Base-by-base conservation (phyloP, 2,797 vertebrate genomes). In the Sebastes minor region DNA sequence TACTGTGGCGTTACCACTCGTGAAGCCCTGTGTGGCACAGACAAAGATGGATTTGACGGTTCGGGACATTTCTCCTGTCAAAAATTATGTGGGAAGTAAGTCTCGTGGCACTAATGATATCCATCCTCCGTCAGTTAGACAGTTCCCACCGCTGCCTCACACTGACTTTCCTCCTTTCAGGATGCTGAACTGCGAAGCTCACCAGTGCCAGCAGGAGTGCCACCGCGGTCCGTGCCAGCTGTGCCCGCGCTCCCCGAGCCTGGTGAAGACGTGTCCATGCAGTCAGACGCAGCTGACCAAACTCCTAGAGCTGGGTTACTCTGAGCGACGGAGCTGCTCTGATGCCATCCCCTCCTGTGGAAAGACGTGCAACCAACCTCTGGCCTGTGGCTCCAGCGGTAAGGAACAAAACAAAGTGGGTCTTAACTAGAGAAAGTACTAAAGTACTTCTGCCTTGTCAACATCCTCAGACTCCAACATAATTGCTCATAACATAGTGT, bases 271-370 rank as follows among this genome's bases (percentile, higher is more conserved):
- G 73, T 99, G 99, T 85, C 97, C 98, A 35, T 99, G 99, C 72
- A 86, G 96, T 73, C 98, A 99, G 92, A 99, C 98, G 0, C 93
- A 95, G n/a, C 95, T 99, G 63, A 89, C 92, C 89, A 99, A 99
- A 74, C 95, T 99, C 52, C 86, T 99, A 85, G 98, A 99, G 57
- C 91, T 98, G 68, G 98, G 98, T 77, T 97, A 97, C 83, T 75
- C 94, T 5, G 96, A 98, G 80, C 95, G 98, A 68, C 94, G 93
- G 81, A 86, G 91, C 79, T 99, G 99, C 93, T 96, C 96, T 6
- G 98, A 99, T 86, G 96, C 97, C 56, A 95, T 99, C 74, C 97
- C 98, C 1, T 98, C 98, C 0, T 99, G 99, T 84, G 97, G 98
- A 73, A 98, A 98, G 95, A 97, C 96, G 1, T 99, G 99, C 89